Conservation (phyloP, 2,888 invertebrate species). For the Campoplex capitator region DNA sequence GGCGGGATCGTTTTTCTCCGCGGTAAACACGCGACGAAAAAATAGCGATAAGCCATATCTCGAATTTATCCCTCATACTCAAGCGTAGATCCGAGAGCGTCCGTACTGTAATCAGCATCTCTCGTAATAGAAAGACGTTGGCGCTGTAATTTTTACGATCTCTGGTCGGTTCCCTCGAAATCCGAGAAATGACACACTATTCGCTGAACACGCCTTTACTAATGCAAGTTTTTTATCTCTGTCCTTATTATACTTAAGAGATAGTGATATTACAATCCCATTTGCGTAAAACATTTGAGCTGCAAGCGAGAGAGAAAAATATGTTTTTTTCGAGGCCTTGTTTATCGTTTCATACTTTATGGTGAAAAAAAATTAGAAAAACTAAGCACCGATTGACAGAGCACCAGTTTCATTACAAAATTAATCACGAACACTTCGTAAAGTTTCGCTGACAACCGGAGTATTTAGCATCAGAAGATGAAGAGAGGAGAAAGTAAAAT, state of each 20-base stretch:
- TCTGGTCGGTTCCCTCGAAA: slow-evolving; percentile 39
- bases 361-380: background rate
- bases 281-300: slow-evolving; percentile 21
- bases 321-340: background rate
- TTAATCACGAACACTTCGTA: slow-evolving; percentile 30
- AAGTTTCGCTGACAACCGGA: background rate
- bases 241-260: background rate
- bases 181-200: slow-evolving; percentile 28
- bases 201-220: slow-evolving; percentile 15
- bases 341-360: slow-evolving; percentile 19
- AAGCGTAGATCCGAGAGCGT: slow-evolving; percentile 47
- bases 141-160: slow-evolving; percentile 15
- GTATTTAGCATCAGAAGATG: too few relatives aligned
- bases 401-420: slow-evolving; percentile 32
- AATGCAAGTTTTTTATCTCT: slow-evolving; percentile 22
- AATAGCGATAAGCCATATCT: slow-evolving; percentile 64
- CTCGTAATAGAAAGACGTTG: slow-evolving; percentile 2
- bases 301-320: slow-evolving; percentile 2
- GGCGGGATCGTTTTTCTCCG: slow-evolving; percentile 13
- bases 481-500: slow-evolving; percentile 24
- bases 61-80: background rate
- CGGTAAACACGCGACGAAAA: slow-evolving; percentile 42
- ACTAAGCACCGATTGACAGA: background rate
- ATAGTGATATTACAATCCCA: background rate
- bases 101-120: slow-evolving; percentile 45